Evolutionary conservation across 2,888 invertebrate species (phyloP).

Genomic region (Papilio demoleus): DNA sequence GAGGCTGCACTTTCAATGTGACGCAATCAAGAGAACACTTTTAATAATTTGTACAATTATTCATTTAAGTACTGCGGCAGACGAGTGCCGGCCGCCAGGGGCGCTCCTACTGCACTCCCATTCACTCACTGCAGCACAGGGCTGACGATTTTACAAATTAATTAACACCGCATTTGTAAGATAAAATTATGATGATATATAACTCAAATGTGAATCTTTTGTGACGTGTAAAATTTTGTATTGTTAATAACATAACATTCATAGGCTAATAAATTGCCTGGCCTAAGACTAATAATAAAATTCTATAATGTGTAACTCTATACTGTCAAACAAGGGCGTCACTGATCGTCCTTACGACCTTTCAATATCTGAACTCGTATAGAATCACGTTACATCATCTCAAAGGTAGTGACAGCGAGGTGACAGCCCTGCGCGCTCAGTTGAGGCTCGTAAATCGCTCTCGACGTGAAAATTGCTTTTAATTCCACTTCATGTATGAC

Average conservation of each 20-base stretch:
- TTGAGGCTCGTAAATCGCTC: slow-evolving; percentile 64
- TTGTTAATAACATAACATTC: no score
- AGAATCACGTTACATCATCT: no score
- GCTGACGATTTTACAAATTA: background rate
- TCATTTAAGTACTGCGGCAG: slow-evolving; percentile 34
- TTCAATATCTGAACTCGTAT: no score
- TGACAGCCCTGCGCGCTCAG: slow-evolving; percentile 45
- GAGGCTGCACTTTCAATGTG: background rate
- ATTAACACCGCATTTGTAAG: background rate
- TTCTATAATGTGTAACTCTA: no score
- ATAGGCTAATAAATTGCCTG: no score
- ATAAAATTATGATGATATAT: no score
- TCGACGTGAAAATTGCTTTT: slow-evolving; percentile 74
- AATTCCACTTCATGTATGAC: slow-evolving; percentile 74
- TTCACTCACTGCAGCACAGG: background rate
- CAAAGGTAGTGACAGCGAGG: background rate
- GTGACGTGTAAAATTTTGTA: no score
- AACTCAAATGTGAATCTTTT: no score
- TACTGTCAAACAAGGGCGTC: no score
- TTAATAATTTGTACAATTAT: slow-evolving; percentile 38
- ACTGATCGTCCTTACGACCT: no score
- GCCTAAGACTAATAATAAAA: no score
- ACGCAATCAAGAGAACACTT: slow-evolving; percentile 23
- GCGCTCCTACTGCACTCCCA: slow-evolving; percentile 30
- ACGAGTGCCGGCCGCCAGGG: background rate